Evolutionary conservation across 2,888 invertebrate species (phyloP).

Genomic region (Phyto melanocephala): DNA sequence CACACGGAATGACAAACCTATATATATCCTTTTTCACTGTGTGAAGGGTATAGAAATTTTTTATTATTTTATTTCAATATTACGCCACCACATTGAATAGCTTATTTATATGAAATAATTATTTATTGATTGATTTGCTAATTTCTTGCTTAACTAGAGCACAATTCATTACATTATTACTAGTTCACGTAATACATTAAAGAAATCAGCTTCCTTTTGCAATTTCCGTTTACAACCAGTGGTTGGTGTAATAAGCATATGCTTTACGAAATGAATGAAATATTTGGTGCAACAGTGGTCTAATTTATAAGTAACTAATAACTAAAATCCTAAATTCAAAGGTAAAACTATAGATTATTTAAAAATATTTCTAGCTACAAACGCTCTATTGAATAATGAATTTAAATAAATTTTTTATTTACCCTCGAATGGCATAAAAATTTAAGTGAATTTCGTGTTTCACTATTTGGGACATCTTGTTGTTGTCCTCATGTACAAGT

Average conservation of each 20-base stretch:
- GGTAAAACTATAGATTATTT: no score
- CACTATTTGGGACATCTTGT: not conserved
- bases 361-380: no score
- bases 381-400: no score
- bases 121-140: no score
- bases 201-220: not conserved
- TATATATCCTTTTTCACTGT: no score
- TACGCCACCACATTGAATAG: no score
- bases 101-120: no score
- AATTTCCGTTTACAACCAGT: not conserved
- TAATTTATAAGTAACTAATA: not conserved
- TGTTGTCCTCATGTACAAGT: not conserved
- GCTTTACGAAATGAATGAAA: not conserved
- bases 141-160: no score
- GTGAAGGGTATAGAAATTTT: no score
- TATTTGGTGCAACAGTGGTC: not conserved
- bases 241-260: not conserved
- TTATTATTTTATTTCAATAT: no score
- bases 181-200: not conserved
- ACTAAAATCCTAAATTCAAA: not conserved
- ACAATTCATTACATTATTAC: not conserved
- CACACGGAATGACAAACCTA: no score
- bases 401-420: not conserved
- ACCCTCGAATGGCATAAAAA: not conserved
- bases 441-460: not conserved